Evolutionary conservation across 2,888 invertebrate genomes (phyloP), one percentile per base, ranked within the genome.

Genomic region (Rhyacophila evoluta): DNA sequence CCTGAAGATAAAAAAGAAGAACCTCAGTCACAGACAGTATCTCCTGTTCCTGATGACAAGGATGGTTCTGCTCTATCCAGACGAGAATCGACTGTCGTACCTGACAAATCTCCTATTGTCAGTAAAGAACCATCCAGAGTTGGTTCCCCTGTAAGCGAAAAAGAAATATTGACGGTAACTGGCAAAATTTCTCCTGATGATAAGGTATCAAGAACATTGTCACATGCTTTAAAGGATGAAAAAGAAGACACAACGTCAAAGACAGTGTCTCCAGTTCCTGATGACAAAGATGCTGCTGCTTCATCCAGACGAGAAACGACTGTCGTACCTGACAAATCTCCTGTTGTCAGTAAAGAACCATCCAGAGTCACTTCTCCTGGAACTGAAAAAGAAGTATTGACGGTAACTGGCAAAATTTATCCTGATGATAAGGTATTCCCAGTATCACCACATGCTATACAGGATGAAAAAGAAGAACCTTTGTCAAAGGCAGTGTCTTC

Each of bases 181-280:
- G 39, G 12, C 2, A 39, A 39, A 39, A 12, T 69, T 29, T 70
- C 0, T 27, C 27, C 33, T 38, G 38, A 77, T n/a, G 39, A 5
- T 12, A 39, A 39, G 29, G 29, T 27, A 41, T 28, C 72, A 4
- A 77, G 74, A 3, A 78, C 74, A n/a, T 67, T 76, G 11, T 55
- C 75, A 29, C 12, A 79, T 8, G 27, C 77, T n/a, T 72, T 74
- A 1, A n/a, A n/a, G n/a, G n/a, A n/a, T n/a, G 83, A 84, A 4
- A 74, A 84, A 10, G 83, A 83, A n/a, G 84, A 33, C 6, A 39
- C 77, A 72, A 38, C 38, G 69, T 38, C 29, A 68, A 77, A 33
- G 19, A 19, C 55, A 55, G 19, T 4, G 8, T 25, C 41, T 8
- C 41, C 25, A 8, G 25, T 19, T 4, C 41, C 15, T 19, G 25